Evolutionary conservation across 2,113 vertebrate species (phyloP).

Genomic region (Pipa parva): DNA sequence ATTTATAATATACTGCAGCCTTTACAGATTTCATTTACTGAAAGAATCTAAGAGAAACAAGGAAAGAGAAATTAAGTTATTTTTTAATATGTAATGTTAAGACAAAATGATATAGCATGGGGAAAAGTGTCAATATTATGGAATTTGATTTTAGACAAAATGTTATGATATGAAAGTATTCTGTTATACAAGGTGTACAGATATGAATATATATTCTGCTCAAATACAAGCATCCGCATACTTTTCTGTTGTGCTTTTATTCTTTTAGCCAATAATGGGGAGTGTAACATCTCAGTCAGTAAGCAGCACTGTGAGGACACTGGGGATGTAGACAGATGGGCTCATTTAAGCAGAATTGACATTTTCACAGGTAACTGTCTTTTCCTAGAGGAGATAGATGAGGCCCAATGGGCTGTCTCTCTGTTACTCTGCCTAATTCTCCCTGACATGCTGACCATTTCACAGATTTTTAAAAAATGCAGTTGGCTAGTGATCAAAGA

Average conservation of each 20-base stretch:
- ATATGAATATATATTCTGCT: too few relatives aligned
- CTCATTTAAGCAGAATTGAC: conserved; percentile 50
- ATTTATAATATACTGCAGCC: too few relatives aligned
- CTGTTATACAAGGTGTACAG: too few relatives aligned
- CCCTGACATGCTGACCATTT: conserved; percentile 54
- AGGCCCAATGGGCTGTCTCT: conserved; percentile 44
- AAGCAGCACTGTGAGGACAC: conserved; percentile 46
- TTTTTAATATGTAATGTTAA: too few relatives aligned
- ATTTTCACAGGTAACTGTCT: conserved; percentile 49
- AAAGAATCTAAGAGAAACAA: too few relatives aligned
- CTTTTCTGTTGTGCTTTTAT: conserved; percentile 6
- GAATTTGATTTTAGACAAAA: too few relatives aligned
- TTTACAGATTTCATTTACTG: too few relatives aligned
- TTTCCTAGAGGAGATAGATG: conserved; percentile 42
- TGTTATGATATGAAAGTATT: too few relatives aligned
- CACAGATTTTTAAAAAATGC: conserved; percentile 36
- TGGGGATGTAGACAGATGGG: conserved; percentile 52
- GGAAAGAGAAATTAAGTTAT: too few relatives aligned
- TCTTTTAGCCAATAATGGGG: background rate
- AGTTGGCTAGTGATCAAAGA: conserved; percentile 50
- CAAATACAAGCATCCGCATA: too few relatives aligned
- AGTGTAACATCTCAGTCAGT: conserved; percentile 44
- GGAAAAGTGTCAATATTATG: too few relatives aligned
- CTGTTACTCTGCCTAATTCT: conserved; percentile 51
- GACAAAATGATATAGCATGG: too few relatives aligned